phyloP scores from a whole-genome alignment of 1,140 invertebrate genomes.

The Frieseomelitta varia region DNA sequence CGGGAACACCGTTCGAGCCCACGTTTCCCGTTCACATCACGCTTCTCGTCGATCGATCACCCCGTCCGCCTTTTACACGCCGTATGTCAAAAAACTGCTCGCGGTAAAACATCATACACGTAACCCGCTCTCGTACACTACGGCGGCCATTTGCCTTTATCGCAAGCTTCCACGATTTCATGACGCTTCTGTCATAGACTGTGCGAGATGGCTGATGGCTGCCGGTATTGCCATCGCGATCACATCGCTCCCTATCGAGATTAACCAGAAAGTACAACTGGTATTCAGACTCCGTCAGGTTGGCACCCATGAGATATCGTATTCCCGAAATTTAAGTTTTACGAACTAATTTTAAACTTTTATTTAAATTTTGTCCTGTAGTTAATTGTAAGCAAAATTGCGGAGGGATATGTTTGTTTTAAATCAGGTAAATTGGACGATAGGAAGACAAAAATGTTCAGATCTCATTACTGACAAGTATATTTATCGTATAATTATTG shows the following conservation, averaged over 20 bases:
- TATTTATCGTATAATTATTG: no score
- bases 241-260: background rate
- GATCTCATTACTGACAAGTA: no score
- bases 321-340: no score
- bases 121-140: conserved; percentile 55
- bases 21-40: conserved; percentile 52
- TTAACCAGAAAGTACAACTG: background rate
- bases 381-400: no score
- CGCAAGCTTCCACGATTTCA: conserved; percentile 68
- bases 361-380: no score
- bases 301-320: no score
- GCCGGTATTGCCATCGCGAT: background rate
- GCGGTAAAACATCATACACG: conserved; percentile 54
- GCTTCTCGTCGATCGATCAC: conserved; percentile 14
- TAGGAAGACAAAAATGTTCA: no score
- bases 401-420: no score
- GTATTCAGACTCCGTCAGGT: background rate
- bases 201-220: background rate
- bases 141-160: conserved; percentile 74
- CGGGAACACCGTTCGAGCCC: conserved; percentile 32
- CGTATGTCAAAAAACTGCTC: conserved; percentile 38
- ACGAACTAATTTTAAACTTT: no score
- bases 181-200: conserved; percentile 43
- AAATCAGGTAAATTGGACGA: no score
- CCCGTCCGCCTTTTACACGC: conserved; percentile 47